Percentiles rank a stretch among this genome's conserved stretches.
Evolutionary conservation across 2,113 vertebrate genomes (phyloP).

Genomic region (Typhlomys cinereus): DNA sequence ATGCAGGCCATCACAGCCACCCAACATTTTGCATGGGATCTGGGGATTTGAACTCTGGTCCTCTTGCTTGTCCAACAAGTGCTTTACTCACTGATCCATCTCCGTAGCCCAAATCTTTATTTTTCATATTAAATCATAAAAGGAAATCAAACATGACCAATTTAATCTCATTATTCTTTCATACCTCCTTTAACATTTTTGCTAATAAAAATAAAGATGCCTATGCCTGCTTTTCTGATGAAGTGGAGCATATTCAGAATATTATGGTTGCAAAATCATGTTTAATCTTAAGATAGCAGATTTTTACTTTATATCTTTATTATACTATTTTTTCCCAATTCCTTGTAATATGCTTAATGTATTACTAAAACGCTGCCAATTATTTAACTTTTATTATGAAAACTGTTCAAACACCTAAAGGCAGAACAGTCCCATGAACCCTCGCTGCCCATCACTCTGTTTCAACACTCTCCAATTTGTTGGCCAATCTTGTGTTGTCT

Average conservation of each 20-base stretch:
- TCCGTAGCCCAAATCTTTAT: background rate
- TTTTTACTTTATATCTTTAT: too few relatives aligned
- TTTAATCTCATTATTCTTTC: background rate
- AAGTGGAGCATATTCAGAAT: background rate
- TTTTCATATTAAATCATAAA: background rate
- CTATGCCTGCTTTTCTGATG: background rate
- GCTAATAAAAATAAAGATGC: constrained; percentile 25
- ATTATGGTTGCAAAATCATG: too few relatives aligned
- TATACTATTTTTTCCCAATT: too few relatives aligned
- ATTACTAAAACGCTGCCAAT: background rate
- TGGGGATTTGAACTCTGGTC: too few relatives aligned
- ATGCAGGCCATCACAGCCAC: too few relatives aligned
- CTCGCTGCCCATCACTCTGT: background rate
- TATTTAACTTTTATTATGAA: constrained; percentile 11
- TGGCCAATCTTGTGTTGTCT: background rate
- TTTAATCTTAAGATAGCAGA: too few relatives aligned
- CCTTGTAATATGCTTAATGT: background rate
- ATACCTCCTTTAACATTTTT: background rate
- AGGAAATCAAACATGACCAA: background rate
- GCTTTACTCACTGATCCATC: too few relatives aligned
- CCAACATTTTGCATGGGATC: too few relatives aligned
- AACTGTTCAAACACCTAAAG: background rate
- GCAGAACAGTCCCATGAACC: background rate
- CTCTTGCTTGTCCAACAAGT: too few relatives aligned
- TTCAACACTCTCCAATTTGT: background rate